phyloP scores from a whole-genome alignment of 2,888 invertebrate genomes.

The Hypomecis punctinalis region DNA sequence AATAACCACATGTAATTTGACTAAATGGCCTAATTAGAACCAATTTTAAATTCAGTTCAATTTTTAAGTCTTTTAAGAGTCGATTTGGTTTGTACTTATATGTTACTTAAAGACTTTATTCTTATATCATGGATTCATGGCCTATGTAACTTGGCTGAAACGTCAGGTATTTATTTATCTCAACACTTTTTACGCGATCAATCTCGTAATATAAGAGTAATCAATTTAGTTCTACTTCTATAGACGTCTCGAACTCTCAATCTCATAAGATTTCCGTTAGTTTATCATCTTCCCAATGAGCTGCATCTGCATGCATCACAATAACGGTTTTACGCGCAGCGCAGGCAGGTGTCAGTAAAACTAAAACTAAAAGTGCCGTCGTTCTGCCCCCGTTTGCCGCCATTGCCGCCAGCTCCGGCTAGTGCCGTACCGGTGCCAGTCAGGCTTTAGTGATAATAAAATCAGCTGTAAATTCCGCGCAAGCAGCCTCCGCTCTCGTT shows the following conservation, averaged over 20 bases:
- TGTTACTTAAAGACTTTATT: too few relatives aligned
- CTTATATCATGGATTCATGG: too few relatives aligned
- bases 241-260: not conserved
- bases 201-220: too few relatives aligned
- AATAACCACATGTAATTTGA: too few relatives aligned
- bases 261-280: not conserved
- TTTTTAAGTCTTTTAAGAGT: too few relatives aligned
- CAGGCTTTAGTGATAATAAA: constrained; percentile 38
- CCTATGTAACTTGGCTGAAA: too few relatives aligned
- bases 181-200: too few relatives aligned
- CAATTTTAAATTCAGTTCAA: too few relatives aligned
- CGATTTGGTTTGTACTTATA: too few relatives aligned
- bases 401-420: constrained; percentile 1
- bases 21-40: too few relatives aligned
- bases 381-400: constrained; percentile 1
- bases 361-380: constrained; percentile 29
- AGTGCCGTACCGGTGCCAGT: constrained; percentile 1
- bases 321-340: constrained; percentile 18
- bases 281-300: constrained; percentile 9
- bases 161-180: too few relatives aligned
- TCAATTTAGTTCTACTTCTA: too few relatives aligned
- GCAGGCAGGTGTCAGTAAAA: constrained; percentile 25
- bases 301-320: constrained; percentile 18
- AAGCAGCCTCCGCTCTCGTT: constrained; percentile 9
- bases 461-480: constrained; percentile 31